Base-by-base conservation (phyloP, 2,113 vertebrate genomes). In the Trinectes maculatus region DNA sequence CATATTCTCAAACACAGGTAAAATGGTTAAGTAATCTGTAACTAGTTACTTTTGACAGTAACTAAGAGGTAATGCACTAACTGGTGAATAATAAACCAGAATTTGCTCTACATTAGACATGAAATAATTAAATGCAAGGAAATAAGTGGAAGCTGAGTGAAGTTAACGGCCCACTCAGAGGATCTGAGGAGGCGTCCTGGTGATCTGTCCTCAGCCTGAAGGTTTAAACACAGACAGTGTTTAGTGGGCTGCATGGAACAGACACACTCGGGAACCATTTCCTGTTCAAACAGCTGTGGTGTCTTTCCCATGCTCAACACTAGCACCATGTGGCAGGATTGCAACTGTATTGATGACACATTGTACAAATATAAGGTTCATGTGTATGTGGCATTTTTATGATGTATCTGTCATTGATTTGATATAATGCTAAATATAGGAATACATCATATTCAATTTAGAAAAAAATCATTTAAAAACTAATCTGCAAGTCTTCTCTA, bases 281-380 rank as follows among this genome's bases (percentile, higher is more conserved):
- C n/a, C 77, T 75, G 71, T 77, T 80, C 61, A 74, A 53, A 71
- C 54, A 80, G 77, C 57, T 75, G 60, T 74, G 56, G 56, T 60
- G 55, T 54, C 60, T 73, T 58, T 46, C 43, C 63, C 24, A 33
- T 63, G 11, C 36, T 34, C 25, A 49, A 60, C 42, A 56, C 37
- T 31, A 29, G 29, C 48, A 15, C 52, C 8, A 58, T 39, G 40
- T 15, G 24, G 48, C 28, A 49, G 57, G 62, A 78, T 72, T 62
- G 64, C 18, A 54, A 24, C 37, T 15, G 5, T 36, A n/a, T 37
- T 4, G 39, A 25, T 8, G 21, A 6, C 22, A 25, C 18, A 59
- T 8, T 6, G 1, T 59, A 22, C 12, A 33, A 24, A 16, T 44
- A 21, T 43, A 43, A 13, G 9, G 1, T 28, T 48, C 46, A 28